Percentiles rank a stretch among this genome's conserved stretches.
Evolutionary conservation across 37 sponge, comb jelly and placozoan species (phyloP).

Genomic region (Haliclona indistincta): DNA sequence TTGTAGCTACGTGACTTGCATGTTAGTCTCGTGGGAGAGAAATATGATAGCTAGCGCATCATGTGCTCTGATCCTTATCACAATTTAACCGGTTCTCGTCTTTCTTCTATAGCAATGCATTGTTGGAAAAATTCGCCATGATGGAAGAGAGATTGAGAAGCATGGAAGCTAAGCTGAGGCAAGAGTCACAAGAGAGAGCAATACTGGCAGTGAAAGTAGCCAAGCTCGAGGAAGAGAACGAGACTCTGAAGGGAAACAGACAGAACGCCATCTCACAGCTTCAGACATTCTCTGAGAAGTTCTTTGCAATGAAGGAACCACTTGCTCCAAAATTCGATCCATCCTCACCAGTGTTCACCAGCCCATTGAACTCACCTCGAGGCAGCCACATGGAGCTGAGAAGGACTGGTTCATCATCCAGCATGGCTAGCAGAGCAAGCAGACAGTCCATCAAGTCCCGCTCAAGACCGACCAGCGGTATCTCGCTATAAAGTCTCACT

Average conservation of each 20-base stretch:
- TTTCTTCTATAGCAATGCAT: neutral
- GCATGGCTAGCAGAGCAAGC: neutral
- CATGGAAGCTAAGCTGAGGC: slow-evolving; percentile 49
- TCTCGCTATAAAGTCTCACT: too few species aligned
- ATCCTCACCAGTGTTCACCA: neutral
- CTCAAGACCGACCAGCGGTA: too few species aligned
- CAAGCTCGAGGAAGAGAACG: slow-evolving; percentile 53
- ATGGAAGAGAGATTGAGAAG: slow-evolving; percentile 52
- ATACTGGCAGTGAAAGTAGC: slow-evolving; percentile 62
- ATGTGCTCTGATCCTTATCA: too few species aligned
- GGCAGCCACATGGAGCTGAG: slow-evolving; percentile 4
- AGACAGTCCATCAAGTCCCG: neutral
- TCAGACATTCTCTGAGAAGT: slow-evolving; percentile 59
- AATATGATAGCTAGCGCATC: too few species aligned
- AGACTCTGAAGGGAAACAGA: slow-evolving; percentile 23
- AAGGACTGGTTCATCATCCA: neutral
- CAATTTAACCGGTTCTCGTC: too few species aligned
- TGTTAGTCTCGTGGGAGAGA: too few species aligned
- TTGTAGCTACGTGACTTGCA: too few species aligned
- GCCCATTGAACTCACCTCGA: neutral
- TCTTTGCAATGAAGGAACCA: slow-evolving; percentile 36
- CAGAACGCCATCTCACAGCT: slow-evolving; percentile 46
- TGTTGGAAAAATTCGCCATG: slow-evolving; percentile 3
- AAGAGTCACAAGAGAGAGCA: slow-evolving; percentile 53
- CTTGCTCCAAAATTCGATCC: slow-evolving; percentile 11